Evolutionary conservation across 2,888 invertebrate genomes (phyloP).

Genomic region (Bedellia somnulentella): DNA sequence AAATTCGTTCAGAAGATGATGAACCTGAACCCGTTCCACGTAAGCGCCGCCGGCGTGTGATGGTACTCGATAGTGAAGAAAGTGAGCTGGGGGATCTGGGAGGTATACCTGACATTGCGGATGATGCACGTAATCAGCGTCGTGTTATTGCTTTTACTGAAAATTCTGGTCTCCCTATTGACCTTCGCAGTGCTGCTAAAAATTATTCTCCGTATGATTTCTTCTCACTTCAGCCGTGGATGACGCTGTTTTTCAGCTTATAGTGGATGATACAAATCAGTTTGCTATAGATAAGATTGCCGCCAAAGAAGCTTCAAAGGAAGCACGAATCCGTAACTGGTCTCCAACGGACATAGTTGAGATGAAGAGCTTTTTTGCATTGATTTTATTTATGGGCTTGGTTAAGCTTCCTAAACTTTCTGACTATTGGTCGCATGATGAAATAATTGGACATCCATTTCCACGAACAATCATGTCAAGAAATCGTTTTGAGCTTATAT

Average conservation of each 20-base stretch:
- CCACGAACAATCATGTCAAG: too few relatives aligned
- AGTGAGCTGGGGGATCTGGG: constrained; percentile 7
- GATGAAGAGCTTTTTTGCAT: constrained; percentile 15
- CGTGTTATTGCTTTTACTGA: constrained; percentile 10
- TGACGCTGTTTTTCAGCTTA: constrained; percentile 10
- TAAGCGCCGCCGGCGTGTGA: constrained; percentile 3
- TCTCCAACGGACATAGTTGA: constrained; percentile 12
- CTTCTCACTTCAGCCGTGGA: constrained; percentile 7
- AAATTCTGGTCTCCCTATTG: constrained; percentile 5
- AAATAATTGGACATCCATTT: too few relatives aligned
- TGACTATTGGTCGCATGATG: too few relatives aligned
- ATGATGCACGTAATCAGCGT: constrained; percentile 9
- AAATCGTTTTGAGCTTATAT: too few relatives aligned
- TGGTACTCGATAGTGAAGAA: constrained; percentile 5
- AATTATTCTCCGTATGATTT: constrained; percentile 7
- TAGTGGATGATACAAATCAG: constrained; percentile 9
- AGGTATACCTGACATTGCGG: constrained; percentile 7
- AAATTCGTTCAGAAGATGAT: constrained; percentile 7
- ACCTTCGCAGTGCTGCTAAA: constrained; percentile 6
- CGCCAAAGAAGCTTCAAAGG: not conserved
- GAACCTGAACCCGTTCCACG: constrained; percentile 4
- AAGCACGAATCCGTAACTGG: constrained; percentile 11
- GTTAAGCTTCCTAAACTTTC: too few relatives aligned
- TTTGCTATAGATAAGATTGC: constrained; percentile 10
- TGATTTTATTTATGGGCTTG: too few relatives aligned